Evolutionary conservation across 2,888 invertebrate species (phyloP).

Genomic region (Himalopsyche japonica): DNA sequence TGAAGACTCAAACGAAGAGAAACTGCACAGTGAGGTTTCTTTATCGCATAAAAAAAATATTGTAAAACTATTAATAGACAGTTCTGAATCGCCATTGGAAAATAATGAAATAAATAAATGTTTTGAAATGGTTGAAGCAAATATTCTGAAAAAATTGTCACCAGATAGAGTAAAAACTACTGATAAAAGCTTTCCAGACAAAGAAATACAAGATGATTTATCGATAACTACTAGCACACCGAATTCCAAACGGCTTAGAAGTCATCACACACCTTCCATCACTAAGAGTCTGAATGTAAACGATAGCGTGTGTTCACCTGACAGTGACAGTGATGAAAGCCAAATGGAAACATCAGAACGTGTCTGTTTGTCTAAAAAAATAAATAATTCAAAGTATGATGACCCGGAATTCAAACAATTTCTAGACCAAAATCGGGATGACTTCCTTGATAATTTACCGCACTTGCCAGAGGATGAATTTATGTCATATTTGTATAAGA

Average conservation of each 20-base stretch:
- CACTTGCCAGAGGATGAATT: constrained; percentile 54
- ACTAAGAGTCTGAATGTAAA: not conserved
- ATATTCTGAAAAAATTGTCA: not conserved
- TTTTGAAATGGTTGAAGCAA: not conserved
- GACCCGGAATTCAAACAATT: constrained; percentile 56
- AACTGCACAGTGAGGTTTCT: not conserved
- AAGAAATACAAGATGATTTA: not conserved
- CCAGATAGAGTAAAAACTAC: not conserved
- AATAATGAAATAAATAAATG: not conserved
- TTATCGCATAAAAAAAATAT: not conserved
- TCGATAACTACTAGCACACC: not conserved
- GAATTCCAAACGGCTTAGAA: not conserved
- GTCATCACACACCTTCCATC: not conserved
- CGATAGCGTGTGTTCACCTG: not conserved
- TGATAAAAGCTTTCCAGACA: not conserved
- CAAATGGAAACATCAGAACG: not conserved
- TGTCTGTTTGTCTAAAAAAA: not conserved
- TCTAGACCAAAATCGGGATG: constrained; percentile 54
- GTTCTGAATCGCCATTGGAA: not conserved
- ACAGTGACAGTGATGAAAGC: not conserved
- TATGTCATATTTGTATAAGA: constrained; percentile 54
- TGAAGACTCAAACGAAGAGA: not conserved
- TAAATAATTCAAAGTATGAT: constrained; percentile 44
- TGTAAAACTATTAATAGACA: not conserved
- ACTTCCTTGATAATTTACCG: constrained; percentile 56